Conservation (phyloP, 2,888 invertebrate species). For the Orthonychiurus folsomi region DNA sequence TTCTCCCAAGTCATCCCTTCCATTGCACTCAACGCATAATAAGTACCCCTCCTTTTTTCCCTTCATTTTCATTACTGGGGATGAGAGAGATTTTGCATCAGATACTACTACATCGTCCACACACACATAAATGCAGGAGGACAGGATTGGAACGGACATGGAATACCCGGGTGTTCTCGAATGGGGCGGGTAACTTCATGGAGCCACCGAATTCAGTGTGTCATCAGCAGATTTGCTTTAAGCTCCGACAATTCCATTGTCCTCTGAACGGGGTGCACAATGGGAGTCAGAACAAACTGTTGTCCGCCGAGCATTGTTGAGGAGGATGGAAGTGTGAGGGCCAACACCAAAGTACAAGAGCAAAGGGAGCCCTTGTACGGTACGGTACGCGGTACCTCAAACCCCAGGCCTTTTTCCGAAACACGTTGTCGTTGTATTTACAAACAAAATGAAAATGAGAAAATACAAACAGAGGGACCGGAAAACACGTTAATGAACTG, state of each 20-base stretch:
- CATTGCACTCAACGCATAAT: too few species aligned
- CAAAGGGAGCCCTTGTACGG: background rate
- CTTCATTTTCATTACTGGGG: too few species aligned
- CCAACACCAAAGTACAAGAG: background rate
- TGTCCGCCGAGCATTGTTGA: conserved; percentile 12
- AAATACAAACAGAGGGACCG: background rate
- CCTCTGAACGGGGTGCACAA: conserved; percentile 2
- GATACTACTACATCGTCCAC: too few species aligned
- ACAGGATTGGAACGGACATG: too few species aligned
- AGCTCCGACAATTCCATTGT: background rate
- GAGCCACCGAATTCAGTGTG: conserved; percentile 12
- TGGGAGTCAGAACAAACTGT: conserved; percentile 13
- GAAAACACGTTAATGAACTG: background rate
- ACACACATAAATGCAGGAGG: too few species aligned
- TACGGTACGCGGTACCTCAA: background rate
- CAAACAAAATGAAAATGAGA: background rate
- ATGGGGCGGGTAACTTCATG: too few species aligned
- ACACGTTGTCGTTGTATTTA: background rate
- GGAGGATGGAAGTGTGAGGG: background rate
- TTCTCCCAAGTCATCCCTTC: too few species aligned
- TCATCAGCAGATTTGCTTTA: conserved; percentile 13
- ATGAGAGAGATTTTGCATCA: too few species aligned
- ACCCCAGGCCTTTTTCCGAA: background rate
- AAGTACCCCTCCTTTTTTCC: too few species aligned
- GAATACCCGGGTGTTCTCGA: too few species aligned